Evolutionary conservation across 64 coral and sea anemone genomes (phyloP).

Genomic region (Montipora foliosa): DNA sequence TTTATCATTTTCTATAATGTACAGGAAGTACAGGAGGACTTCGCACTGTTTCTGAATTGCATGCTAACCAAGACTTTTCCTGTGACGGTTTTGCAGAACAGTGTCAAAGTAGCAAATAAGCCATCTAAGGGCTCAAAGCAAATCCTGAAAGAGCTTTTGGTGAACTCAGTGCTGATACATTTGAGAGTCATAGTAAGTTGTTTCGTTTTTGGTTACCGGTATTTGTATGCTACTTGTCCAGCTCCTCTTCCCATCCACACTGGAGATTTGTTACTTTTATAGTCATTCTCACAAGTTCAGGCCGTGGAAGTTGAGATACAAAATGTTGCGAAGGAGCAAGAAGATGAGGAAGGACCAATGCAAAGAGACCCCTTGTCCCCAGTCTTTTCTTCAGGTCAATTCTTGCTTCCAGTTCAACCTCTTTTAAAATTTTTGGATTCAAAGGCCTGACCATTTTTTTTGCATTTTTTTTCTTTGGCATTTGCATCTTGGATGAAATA

Average conservation of each 20-base stretch:
- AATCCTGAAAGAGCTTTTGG: constrained; percentile 97
- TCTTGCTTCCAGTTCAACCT: too few relatives aligned
- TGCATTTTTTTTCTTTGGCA: constrained; percentile 68
- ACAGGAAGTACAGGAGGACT: constrained; percentile 94
- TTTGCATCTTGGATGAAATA: constrained; percentile 97
- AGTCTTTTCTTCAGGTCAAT: too few relatives aligned
- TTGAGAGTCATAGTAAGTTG: constrained; percentile 21
- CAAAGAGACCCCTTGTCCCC: too few relatives aligned
- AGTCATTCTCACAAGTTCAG: too few relatives aligned
- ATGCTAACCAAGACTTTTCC: constrained; percentile 95
- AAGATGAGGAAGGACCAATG: too few relatives aligned
- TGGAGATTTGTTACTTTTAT: too few relatives aligned
- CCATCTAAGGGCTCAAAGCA: constrained; percentile 94
- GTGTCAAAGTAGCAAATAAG: constrained; percentile 97
- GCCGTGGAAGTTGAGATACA: too few relatives aligned
- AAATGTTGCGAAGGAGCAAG: too few relatives aligned
- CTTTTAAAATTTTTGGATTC: too few relatives aligned
- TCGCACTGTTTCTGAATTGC: constrained; percentile 94
- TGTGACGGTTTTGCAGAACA: constrained; percentile 98
- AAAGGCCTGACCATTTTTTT: too few relatives aligned
- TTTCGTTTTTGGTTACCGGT: neutral
- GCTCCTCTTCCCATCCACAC: too few relatives aligned
- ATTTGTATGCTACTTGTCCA: neutral
- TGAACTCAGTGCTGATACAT: too few relatives aligned
- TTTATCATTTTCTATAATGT: constrained; percentile 70